Conservation (phyloP, 2,113 vertebrate species). For the Alectura lathami region DNA sequence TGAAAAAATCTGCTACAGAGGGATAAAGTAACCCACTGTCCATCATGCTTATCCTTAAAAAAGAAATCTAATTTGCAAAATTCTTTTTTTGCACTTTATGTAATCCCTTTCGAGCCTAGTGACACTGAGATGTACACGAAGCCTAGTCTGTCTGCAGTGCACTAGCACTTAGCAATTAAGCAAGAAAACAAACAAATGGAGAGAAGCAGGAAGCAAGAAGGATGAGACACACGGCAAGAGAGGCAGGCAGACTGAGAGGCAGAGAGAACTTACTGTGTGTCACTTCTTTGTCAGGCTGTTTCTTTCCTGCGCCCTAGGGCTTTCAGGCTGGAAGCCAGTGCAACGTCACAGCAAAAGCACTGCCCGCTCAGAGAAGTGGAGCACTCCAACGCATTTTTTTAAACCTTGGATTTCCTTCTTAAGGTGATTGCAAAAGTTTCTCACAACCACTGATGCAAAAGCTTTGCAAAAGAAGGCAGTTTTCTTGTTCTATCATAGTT, state of each 20-base stretch:
- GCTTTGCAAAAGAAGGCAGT: background rate
- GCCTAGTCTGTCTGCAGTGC: background rate
- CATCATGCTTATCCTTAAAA: background rate
- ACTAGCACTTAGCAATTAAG: background rate
- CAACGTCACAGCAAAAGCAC: background rate
- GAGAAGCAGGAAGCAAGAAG: background rate
- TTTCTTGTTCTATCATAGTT: background rate
- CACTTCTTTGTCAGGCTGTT: background rate
- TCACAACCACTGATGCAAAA: background rate
- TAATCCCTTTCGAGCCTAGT: background rate
- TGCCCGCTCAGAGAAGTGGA: slow-evolving; percentile 10
- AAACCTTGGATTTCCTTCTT: slow-evolving; percentile 45
- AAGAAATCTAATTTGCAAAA: background rate
- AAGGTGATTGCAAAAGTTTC: background rate
- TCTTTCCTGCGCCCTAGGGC: background rate
- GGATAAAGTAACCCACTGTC: background rate
- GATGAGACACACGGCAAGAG: background rate
- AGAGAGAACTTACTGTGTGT: slow-evolving; percentile 52
- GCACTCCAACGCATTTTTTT: background rate
- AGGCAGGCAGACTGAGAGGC: background rate
- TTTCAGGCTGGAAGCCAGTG: slow-evolving; percentile 24
- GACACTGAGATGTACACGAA: background rate
- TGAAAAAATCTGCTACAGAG: fast-evolving
- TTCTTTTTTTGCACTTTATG: background rate
- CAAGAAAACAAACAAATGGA: background rate